Evolutionary conservation across 1,140 invertebrate species (phyloP).

Genomic region (Drosophila arawakana): DNA sequence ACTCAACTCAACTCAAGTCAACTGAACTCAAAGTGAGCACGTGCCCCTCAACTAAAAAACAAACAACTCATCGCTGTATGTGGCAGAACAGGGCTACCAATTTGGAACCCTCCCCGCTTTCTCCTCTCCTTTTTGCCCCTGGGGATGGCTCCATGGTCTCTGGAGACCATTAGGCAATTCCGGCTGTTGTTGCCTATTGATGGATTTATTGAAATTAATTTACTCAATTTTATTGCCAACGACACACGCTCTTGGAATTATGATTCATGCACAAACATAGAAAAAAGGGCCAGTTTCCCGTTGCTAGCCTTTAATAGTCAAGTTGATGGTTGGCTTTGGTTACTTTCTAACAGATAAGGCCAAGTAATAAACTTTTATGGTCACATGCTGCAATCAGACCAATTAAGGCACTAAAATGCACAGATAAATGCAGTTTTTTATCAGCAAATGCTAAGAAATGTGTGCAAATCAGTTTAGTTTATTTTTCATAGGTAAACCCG

Average conservation of each 20-base stretch:
- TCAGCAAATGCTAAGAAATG: not conserved
- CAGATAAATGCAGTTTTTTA: not conserved
- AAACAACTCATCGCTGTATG: constrained; percentile 27
- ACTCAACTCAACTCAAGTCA: constrained; percentile 13
- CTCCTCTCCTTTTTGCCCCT: not conserved
- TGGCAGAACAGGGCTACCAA: constrained; percentile 30
- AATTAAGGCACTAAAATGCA: not conserved
- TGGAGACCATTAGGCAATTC: constrained; percentile 37
- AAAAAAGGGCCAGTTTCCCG: constrained; percentile 19
- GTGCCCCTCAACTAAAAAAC: constrained; percentile 13
- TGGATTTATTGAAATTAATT: constrained; percentile 83
- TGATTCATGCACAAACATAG: constrained; percentile 47
- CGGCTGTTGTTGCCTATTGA: constrained; percentile 49
- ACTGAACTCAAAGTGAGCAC: constrained; percentile 8
- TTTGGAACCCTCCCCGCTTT: constrained; percentile 20
- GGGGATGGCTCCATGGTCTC: not conserved
- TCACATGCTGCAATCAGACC: constrained; percentile 27
- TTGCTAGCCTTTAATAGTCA: constrained; percentile 12
- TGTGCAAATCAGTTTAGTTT: not conserved
- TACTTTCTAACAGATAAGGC: constrained; percentile 12
- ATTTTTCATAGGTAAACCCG: too few species aligned
- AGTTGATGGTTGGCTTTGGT: not conserved
- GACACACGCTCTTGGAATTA: constrained; percentile 44
- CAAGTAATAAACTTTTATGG: constrained; percentile 15
- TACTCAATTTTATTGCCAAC: constrained; percentile 57